Base-by-base conservation (phyloP, 2,113 vertebrate species). In the Steatornis caripensis region DNA sequence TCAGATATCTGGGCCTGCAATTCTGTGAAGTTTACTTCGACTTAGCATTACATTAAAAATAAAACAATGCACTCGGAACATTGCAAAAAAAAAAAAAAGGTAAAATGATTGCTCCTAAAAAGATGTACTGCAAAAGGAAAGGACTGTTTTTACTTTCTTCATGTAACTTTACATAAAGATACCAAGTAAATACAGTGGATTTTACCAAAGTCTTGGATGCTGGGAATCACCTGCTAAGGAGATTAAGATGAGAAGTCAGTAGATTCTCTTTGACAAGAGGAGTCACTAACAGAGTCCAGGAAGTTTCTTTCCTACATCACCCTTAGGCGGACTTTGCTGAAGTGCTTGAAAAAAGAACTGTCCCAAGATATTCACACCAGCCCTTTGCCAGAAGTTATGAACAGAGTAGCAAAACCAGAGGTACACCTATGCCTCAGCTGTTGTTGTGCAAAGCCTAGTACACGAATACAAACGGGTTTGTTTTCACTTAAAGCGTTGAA, bases 1-100 rank as follows among this genome's bases (percentile, higher is more conserved):
- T 95, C 81, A 94, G 70, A 29, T 96, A 93, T 70, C 87, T 95
- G 57, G 82, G 75, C 64, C 79, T 88, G 82, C 11, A 11, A 86
- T 84, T 93, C 90, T 90, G 36, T 90, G 45, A 83, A 78, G 24
- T 32, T 94, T 21, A 39, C 81, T 88, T 86, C 55, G 60, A 88
- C 37, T 95, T 95, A 41, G 54, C 19, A 49, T 68, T 74, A 55
- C 48, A 51, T 83, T 84, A 88, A 91, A 93, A 95, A 91, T 83
- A 94, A 90, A 93, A 37, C 51, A 82, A 91, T 93, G 51, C 11
- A 26, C 20, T 79, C n/a, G 7, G 23, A 95, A 89, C 23, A 36
- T 26, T 60, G 53, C 11, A 26, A 41, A 71, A 72, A 46, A 26
- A 41, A 71, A 72, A 46, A 75, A 55, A n/a, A 7, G 2, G 9